A percentile compares a stretch with the other conserved stretches of the same genome.
phyloP scores from a whole-genome alignment of 2,113 vertebrate genomes.

The Malurus elegans region DNA sequence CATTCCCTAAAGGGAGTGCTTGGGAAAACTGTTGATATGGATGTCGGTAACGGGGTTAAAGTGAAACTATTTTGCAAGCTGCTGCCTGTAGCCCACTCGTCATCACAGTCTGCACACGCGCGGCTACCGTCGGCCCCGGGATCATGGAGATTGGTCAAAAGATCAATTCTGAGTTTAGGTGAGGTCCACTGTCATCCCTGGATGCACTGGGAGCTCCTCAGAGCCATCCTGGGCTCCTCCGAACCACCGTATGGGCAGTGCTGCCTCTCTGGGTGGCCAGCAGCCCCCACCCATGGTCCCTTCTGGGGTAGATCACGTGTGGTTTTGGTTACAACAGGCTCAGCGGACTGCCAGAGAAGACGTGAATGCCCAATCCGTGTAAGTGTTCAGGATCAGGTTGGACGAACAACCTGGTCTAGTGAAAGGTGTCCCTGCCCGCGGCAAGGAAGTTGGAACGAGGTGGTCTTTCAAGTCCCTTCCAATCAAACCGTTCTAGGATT shows the following conservation, averaged over 20 bases:
- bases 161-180: background rate
- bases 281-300: background rate
- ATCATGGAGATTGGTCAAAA: background rate
- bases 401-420: background rate
- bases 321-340: background rate
- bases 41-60: conserved; percentile 4
- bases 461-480: background rate
- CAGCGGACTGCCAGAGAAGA: background rate
- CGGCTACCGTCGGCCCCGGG: background rate
- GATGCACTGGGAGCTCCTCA: background rate
- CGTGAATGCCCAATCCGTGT: background rate
- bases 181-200: background rate
- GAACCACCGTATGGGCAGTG: rapidly evolving
- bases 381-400: background rate
- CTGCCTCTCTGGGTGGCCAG: background rate
- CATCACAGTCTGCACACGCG: background rate
- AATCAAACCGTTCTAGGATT: too few species aligned
- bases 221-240: background rate
- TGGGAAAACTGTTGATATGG: background rate
- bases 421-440: background rate
- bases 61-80: conserved; percentile 38
- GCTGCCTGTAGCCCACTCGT: background rate
- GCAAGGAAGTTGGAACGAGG: background rate
- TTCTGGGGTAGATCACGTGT: rapidly evolving
- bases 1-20: background rate